A percentile compares a stretch with the other conserved stretches of the same genome.
Evolutionary conservation across 2,888 invertebrate species (phyloP).

Genomic region (Tenthredo notha): DNA sequence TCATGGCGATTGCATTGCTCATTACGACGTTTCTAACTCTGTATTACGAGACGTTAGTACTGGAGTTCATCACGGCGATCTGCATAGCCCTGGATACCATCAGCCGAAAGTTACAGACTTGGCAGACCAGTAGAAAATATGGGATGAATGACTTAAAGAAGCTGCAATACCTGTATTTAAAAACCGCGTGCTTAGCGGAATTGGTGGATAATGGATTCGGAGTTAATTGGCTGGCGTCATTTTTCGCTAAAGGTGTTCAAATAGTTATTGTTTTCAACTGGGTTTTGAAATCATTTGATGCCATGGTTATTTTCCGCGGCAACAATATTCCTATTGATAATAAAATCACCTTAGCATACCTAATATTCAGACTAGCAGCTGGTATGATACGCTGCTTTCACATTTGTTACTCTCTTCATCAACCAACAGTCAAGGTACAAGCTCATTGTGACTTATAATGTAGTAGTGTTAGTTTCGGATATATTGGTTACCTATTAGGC

Average conservation of each 20-base stretch:
- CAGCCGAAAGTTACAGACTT: background rate
- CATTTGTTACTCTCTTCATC: constrained; percentile 27
- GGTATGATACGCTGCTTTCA: constrained; percentile 2
- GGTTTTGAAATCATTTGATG: background rate
- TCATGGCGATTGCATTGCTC: background rate
- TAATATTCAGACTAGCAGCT: background rate
- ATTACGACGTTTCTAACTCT: background rate
- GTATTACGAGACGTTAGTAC: constrained; percentile 7
- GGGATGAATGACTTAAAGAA: constrained; percentile 2
- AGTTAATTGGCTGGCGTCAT: constrained; percentile 32
- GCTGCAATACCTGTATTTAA: constrained; percentile 20
- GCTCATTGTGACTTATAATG: background rate
- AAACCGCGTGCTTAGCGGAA: constrained; percentile 12
- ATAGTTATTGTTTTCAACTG: background rate
- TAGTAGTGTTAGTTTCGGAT: background rate
- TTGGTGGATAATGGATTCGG: constrained; percentile 8
- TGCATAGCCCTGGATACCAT: constrained; percentile 12
- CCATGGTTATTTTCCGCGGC: background rate
- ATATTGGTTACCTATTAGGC: background rate
- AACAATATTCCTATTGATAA: background rate
- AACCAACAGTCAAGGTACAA: constrained; percentile 4
- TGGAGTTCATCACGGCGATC: constrained; percentile 20
- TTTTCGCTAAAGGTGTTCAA: background rate
- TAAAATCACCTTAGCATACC: background rate
- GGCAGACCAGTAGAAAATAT: background rate